Base-by-base conservation (phyloP, 2,113 vertebrate genomes). In the Cheirogaleus medius region DNA sequence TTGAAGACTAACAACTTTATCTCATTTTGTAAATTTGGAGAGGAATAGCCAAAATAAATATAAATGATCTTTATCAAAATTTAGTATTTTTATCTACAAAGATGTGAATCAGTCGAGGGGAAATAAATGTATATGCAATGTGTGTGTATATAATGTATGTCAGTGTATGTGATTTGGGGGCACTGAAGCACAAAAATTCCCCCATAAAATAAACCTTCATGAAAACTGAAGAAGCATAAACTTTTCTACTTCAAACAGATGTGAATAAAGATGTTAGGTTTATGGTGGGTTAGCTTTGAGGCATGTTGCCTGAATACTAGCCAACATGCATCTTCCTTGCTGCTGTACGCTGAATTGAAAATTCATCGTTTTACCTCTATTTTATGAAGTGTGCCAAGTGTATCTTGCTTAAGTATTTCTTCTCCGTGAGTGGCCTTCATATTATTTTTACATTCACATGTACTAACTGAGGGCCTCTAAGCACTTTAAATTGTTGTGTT, bases 161-260 rank as follows among this genome's bases (percentile, higher is more conserved):
- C n/a, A 66, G 69, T 42, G 10, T 39, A 6, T 29, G 20, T 89
- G 73, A 91, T 73, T 58, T 80, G 21, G 89, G 69, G 85, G 47
- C 73, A 92, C 54, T 71, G 71, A 93, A 91, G 87, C 88, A 96
- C 88, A 96, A 58, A 92, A 56, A 58, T 44, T 91, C 78, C 21
- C 49, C 68, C 32, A 13, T 66, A 71, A 90, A 76, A 83, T 32
- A 74, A 66, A 58, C 39, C 34, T 94, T 85, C 4, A 78, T 86
- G 56, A 56, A n/a, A 66, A 71, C 5, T 20, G 32, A 54, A 68
- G 6, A 37, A 60, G 20, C 77, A 44, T 34, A 15, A 21, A n/a
- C 1, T 73, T 97, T 88, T 52, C 90, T 14, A 86, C 23, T 91
- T 21, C 29, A 78, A 58, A 34, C 32, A 47, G 81, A n/a, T 2